Evolutionary conservation across 2,113 vertebrate genomes (phyloP), one percentile per base, ranked within the genome.

Genomic region (Ictalurus punctatus): DNA sequence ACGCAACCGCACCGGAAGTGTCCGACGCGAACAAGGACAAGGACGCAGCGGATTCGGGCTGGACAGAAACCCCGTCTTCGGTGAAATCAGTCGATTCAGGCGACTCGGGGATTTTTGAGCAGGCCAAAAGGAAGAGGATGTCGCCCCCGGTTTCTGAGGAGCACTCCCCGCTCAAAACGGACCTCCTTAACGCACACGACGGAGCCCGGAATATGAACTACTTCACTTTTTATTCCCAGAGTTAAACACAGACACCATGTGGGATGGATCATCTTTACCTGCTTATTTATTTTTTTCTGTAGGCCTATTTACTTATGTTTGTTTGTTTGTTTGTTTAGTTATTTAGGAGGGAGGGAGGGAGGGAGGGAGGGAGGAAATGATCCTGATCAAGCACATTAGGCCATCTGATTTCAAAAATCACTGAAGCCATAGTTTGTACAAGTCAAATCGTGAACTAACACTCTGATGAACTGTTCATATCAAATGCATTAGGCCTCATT

Each of bases 21-120:
- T 92, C 95, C 88, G 96, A 97, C 90, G 94, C 96, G 94, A 94
- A 94, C 89, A 97, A 97, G 94, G 95, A 95, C 89, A 96, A 97
- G 94, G 96, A 97, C 93, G 94, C 95, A 92, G 94, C 95, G 89
- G 97, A 97, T 92, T 95, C 95, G 89, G 96, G 95, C 93, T 97
- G 97, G 97, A 96, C 96, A 92, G 96, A 96, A 92, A 96, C 96
- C 2, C 95, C 96, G 23, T 96, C 96, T 10, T 96, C 96, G 76
- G 96, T 97, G 92, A 97, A 96, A 87, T 96, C 96, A 91, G 96
- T 96, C 93, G 95, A 96, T 92, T 96, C 96, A 63, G 93, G 94
- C 86, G 96, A 97, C 93, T 96, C 96, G 92, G 96, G 96, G 92
- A 96, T 97, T 95, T 97, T 97, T 93, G 96, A 97, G 94, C 96